phyloP scores from a whole-genome alignment of 2,888 invertebrate species.

The Ariolimax columbianus region DNA sequence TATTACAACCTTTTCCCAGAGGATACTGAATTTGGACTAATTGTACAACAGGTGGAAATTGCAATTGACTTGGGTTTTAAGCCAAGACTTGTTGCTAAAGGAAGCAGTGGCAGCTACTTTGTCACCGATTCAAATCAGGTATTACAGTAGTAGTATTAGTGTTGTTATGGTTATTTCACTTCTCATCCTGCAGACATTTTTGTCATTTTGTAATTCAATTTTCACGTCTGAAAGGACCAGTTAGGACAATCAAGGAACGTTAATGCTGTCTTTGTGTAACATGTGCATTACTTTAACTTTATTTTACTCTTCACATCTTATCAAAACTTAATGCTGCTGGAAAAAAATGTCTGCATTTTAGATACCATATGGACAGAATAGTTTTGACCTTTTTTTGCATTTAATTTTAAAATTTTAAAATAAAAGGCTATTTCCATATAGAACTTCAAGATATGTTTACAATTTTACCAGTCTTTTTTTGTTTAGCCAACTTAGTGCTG shows the following conservation, averaged over 20 bases:
- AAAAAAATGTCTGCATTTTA: no score
- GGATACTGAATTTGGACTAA: background rate
- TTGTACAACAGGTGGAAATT: background rate
- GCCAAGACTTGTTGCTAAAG: background rate
- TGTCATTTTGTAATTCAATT: background rate
- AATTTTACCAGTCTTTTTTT: no score
- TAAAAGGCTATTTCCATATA: no score
- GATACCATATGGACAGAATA: no score
- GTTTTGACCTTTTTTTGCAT: no score
- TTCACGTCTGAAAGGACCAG: background rate
- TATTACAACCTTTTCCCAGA: background rate
- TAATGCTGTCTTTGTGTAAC: background rate
- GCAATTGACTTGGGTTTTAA: background rate
- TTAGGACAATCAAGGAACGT: no score
- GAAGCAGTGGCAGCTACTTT: slow-evolving; percentile 30
- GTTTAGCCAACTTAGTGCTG: no score
- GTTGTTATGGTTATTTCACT: background rate
- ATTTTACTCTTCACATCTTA: no score
- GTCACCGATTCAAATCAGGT: background rate
- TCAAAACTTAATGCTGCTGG: no score
- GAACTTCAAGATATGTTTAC: no score
- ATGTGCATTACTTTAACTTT: background rate
- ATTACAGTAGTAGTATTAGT: background rate
- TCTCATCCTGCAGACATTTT: background rate
- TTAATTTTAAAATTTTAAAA: no score